These are phyloP conservation scores for Apostichopus leukothele DNA, from an alignment of 53 echinoderm and acorn worm genomes.

Conservation along the genomic window DNA sequence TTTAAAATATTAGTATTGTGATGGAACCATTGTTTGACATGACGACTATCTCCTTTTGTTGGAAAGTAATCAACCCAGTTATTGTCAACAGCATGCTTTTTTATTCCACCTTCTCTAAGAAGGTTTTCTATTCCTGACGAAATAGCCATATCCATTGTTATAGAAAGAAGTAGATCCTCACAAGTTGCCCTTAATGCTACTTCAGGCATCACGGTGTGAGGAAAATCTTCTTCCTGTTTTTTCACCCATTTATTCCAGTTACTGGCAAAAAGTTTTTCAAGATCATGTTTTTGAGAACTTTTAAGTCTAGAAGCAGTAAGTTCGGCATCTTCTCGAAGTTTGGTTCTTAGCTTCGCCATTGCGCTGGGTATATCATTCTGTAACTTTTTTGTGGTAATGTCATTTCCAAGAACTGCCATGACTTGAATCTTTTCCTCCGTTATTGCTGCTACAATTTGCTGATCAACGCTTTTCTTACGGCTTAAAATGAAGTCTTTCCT, in stretches of 20 bases:
- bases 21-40: too few relatives aligned
- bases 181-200: neutral
- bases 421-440: neutral
- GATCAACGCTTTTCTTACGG: neutral
- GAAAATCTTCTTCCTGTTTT: too few relatives aligned
- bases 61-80: neutral
- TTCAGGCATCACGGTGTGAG: too few relatives aligned
- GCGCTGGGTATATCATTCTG: too few relatives aligned
- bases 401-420: neutral
- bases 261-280: too few relatives aligned
- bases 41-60: neutral
- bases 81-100: neutral
- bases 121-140: constrained; percentile 11
- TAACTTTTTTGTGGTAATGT: neutral
- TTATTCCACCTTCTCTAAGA: neutral
- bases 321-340: neutral
- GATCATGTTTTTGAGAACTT: too few relatives aligned
- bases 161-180: neutral
- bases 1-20: too few relatives aligned
- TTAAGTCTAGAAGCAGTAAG: too few relatives aligned
- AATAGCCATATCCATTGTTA: constrained; percentile 6
- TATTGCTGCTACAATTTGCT: neutral
- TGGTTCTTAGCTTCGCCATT: too few relatives aligned
- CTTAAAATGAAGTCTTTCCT: neutral
- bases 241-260: too few relatives aligned